Base-by-base conservation (phyloP, 1,140 invertebrate species). In the Bombus sibiricus region DNA sequence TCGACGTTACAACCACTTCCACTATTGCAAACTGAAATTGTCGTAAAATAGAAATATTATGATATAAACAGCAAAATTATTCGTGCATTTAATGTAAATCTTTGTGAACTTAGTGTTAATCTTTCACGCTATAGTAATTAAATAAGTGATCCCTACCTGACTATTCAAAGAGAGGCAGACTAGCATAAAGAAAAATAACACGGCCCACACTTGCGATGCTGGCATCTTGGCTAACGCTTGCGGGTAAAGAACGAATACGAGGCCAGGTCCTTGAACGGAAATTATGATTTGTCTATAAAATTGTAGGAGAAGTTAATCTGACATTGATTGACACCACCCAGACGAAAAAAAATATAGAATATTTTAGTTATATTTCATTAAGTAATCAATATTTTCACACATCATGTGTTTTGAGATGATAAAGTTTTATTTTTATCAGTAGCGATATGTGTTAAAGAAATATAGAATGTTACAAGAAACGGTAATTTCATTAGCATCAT, bases 211-310 rank as follows among this genome's bases (percentile, higher is more conserved):
- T 94, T 98, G 97, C 10, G 98, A 96, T 47, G 97, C 96, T 34
- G 98, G 98, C 97, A 99, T 98, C 95, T 98, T 98, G 66, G 98
- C 97, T 93, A 98, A 96, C 37, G 98, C 98, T 96, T 98, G 97
- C 6, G 98, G 98, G 95, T 98, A 98, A 3, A 98, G 97, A 41
- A 98, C 97, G 94, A 98, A 99, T 83, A 98, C 97, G 91, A 98
- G 95, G 22, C 98, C 98, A 62, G 98, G 98, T 93, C 98, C 98
- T 98, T 93, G 89, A 96, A 96, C 86, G 83, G 83, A 93, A 92
- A 90, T 93, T 92, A 91, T 92, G 86, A 89, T 91, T 92, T 92
- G 88, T 92, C 90, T 92, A 91, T 92, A 91, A 92, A 92, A 91
- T 90, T 90, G 86, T 85, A 91, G 91, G 84, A 82, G 80, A 84